Base-by-base conservation (phyloP, 2,113 vertebrate genomes). In the Hyla sarda region DNA sequence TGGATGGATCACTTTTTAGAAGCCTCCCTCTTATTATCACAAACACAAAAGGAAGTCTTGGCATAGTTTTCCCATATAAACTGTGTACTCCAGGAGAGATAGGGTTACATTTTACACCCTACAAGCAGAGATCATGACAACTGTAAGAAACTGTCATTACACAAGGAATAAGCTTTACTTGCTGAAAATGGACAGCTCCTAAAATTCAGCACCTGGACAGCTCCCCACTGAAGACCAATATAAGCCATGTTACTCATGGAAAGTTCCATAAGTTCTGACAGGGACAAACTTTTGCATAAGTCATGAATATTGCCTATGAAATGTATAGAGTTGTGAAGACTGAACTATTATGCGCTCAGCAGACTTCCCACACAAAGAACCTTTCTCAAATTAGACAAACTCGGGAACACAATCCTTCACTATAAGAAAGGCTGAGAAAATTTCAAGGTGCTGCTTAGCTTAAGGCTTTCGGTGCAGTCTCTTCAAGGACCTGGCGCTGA, bases 351-450 rank as follows among this genome's bases (percentile, higher is more conserved):
- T 58, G 76, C 76, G 47, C 52, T 25, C 34, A 47, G 77, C 76
- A 81, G 84, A 54, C 32, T 80, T 50, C 34, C 60, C 84, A 80
- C 65, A 72, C 52, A 54, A 85, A 71, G 67, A 79, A 50, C 76
- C 71, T 85, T 71, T 54, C n/a, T 69, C 60, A 79, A 85, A 85
- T 54, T 12, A 50, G 62, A 85, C 74, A 85, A 71, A 85, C 34
- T 60, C n/a, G 11, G 25, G 47, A 84, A 23, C 82, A 77, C 73
- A 77, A 76, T 84, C 13, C 83, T 76, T 76, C 72, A 76, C 52
- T 19, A 8, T 54, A 23, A 65, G 6, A 54, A 78, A 78, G 34
- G 60, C 34, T 28, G 62, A 85, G 67, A 54, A 34, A 69, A 52
- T 45, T 75, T 47, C 78, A 83, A 37, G 25, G 50, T 65, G 17